Percentiles rank a stretch among this genome's conserved stretches.
phyloP scores from a whole-genome alignment of 1,140 invertebrate species.

The Drosophila tsacasi region DNA sequence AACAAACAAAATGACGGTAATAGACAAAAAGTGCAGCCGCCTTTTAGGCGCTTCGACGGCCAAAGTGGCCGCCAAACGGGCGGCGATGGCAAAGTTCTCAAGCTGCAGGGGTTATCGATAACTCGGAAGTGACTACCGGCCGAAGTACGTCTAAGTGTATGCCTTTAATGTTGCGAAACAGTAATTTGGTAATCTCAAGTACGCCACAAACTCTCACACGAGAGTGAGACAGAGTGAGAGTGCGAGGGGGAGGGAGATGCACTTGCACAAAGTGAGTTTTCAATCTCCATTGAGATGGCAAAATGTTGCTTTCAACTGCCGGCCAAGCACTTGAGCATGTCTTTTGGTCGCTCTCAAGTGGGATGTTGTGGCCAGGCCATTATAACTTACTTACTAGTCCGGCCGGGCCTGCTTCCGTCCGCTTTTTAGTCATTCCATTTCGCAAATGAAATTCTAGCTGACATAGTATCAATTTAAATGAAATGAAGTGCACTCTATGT shows the following conservation, averaged over 20 bases:
- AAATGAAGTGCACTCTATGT: slow-evolving; percentile 80
- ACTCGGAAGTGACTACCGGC: slow-evolving; percentile 28
- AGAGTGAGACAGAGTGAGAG: neutral
- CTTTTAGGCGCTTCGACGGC: slow-evolving; percentile 47
- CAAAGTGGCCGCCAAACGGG: slow-evolving; percentile 46
- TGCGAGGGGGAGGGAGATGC: neutral
- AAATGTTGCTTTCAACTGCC: slow-evolving; percentile 67
- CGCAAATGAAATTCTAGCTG: slow-evolving; percentile 75
- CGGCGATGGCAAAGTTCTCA: slow-evolving; percentile 32
- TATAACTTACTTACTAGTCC: slow-evolving; percentile 61
- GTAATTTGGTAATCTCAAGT: slow-evolving; percentile 68
- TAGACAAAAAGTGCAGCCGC: slow-evolving; percentile 47
- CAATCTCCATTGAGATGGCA: slow-evolving; percentile 68
- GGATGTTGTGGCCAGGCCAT: slow-evolving; percentile 80
- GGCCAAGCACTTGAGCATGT: slow-evolving; percentile 76
- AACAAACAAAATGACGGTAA: slow-evolving; percentile 59
- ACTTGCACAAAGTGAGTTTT: slow-evolving; percentile 47
- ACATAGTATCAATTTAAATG: slow-evolving; percentile 81
- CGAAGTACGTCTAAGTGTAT: slow-evolving; percentile 45
- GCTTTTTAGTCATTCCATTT: slow-evolving; percentile 59
- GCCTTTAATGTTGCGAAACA: slow-evolving; percentile 53
- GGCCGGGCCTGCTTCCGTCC: slow-evolving; percentile 29
- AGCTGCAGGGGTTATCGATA: slow-evolving; percentile 61
- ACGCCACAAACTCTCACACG: slow-evolving; percentile 10
- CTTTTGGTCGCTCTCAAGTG: slow-evolving; percentile 74